phyloP scores from a whole-genome alignment of 2,888 invertebrate species.

The Agrochola litura region DNA sequence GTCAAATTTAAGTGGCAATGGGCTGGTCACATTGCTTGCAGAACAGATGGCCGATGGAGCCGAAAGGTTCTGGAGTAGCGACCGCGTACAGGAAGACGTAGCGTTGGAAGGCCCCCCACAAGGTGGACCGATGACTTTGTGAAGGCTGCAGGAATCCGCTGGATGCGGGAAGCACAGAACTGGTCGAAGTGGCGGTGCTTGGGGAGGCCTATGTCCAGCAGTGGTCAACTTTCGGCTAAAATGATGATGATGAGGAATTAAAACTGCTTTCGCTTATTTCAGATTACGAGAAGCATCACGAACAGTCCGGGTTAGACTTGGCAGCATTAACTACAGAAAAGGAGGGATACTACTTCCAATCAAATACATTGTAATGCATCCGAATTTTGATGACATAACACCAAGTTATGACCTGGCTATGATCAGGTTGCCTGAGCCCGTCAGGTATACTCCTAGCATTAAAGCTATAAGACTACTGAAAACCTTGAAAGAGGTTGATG shows the following conservation, averaged over 20 bases:
- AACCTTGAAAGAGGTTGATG: constrained; percentile 63
- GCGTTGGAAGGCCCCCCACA: too few species aligned
- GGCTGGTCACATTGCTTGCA: too few species aligned
- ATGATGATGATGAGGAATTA: background rate
- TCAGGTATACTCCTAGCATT: constrained; percentile 70
- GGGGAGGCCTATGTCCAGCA: too few species aligned
- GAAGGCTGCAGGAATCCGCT: too few species aligned
- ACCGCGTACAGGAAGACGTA: too few species aligned
- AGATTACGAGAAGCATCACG: constrained; percentile 78
- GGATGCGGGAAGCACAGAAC: too few species aligned
- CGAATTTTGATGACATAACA: constrained; percentile 78
- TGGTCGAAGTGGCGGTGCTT: too few species aligned
- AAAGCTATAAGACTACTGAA: constrained; percentile 76
- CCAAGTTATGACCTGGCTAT: constrained; percentile 83
- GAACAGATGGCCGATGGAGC: too few species aligned
- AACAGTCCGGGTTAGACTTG: constrained; percentile 78
- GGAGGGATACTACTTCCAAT: constrained; percentile 78
- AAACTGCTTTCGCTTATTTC: constrained; percentile 41
- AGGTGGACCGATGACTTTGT: too few species aligned
- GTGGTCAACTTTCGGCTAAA: too few species aligned
- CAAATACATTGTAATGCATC: constrained; percentile 81
- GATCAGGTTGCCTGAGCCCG: constrained; percentile 72
- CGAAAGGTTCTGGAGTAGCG: too few species aligned
- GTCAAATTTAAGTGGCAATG: too few species aligned
- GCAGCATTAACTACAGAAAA: constrained; percentile 82